These are phyloP conservation scores for Platycnemis pennipes DNA, from an alignment of 2,888 invertebrate genomes.

Conservation along the genomic window DNA sequence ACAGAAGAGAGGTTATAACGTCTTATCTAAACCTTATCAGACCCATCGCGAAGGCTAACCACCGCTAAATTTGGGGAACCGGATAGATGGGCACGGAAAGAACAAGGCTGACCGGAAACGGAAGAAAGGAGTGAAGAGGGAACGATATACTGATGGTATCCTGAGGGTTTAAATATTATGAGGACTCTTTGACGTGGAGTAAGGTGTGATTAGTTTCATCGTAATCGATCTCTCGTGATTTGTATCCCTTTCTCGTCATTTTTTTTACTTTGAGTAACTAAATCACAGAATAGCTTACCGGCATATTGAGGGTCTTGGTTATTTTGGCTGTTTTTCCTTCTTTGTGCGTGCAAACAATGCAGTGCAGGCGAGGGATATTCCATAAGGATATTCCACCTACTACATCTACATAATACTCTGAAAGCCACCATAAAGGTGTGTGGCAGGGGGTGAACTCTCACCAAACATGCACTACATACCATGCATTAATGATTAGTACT, in stretches of 20 bases:
- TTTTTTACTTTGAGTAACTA: background rate
- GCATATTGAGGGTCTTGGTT: too few relatives aligned
- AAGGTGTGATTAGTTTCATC: background rate
- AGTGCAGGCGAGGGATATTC: too few relatives aligned
- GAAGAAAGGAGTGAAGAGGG: background rate
- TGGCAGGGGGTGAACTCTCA: too few relatives aligned
- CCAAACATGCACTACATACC: too few relatives aligned
- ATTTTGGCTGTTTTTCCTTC: too few relatives aligned
- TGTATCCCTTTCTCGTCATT: background rate
- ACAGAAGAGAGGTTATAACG: background rate
- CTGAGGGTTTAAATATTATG: background rate
- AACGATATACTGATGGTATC: background rate
- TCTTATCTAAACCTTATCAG: background rate
- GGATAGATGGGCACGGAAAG: background rate
- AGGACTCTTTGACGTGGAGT: background rate
- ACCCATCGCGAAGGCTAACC: background rate
- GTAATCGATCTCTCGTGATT: background rate
- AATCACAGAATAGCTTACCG: background rate
- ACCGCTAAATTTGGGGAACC: background rate
- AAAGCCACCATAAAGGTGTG: too few relatives aligned
- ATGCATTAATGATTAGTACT: too few relatives aligned
- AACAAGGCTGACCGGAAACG: background rate
- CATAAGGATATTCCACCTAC: too few relatives aligned
- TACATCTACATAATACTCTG: too few relatives aligned
- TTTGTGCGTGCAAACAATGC: too few relatives aligned